Percentiles rank a stretch among this genome's conserved stretches.
Evolutionary conservation across 64 coral and sea anemone species (phyloP).

Genomic region (Platygyra sinensis): DNA sequence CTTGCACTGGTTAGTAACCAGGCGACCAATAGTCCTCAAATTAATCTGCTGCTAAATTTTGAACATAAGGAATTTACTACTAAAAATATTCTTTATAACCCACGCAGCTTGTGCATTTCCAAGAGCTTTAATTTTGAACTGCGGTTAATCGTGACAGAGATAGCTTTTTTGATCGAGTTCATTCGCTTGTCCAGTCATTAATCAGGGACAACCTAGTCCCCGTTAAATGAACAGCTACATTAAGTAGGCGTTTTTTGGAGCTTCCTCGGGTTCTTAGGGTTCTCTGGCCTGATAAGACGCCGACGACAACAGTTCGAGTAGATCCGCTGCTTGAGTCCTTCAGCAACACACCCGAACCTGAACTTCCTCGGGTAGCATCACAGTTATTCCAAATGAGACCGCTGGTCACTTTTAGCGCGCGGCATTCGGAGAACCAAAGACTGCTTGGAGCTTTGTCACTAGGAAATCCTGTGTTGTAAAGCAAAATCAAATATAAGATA

Average conservation of each 20-base stretch:
- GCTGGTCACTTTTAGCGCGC: neutral
- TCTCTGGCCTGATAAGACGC: slow-evolving; percentile 31
- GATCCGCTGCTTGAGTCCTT: slow-evolving; percentile 21
- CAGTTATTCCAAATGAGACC: slow-evolving; percentile 51
- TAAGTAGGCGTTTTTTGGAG: neutral
- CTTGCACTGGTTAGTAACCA: no score
- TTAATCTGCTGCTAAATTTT: no score
- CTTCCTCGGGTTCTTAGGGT: neutral
- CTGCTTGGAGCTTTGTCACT: slow-evolving; percentile 62
- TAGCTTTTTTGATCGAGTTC: neutral
- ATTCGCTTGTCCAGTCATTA: slow-evolving; percentile 38
- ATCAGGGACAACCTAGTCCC: slow-evolving; percentile 18
- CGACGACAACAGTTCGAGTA: slow-evolving; percentile 39
- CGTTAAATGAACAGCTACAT: slow-evolving; percentile 47
- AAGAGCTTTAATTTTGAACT: neutral
- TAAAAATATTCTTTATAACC: no score
- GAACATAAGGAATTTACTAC: no score
- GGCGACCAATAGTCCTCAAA: no score
- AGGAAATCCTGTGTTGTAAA: slow-evolving; percentile 55
- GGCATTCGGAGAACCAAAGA: slow-evolving; percentile 66
- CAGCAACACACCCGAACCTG: slow-evolving; percentile 75
- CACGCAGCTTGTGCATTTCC: no score
- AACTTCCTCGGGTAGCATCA: slow-evolving; percentile 62
- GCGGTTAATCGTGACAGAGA: neutral
- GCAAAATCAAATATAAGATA: neutral